Conservation (phyloP, 2,797 vertebrate species). For the Alca torda region DNA sequence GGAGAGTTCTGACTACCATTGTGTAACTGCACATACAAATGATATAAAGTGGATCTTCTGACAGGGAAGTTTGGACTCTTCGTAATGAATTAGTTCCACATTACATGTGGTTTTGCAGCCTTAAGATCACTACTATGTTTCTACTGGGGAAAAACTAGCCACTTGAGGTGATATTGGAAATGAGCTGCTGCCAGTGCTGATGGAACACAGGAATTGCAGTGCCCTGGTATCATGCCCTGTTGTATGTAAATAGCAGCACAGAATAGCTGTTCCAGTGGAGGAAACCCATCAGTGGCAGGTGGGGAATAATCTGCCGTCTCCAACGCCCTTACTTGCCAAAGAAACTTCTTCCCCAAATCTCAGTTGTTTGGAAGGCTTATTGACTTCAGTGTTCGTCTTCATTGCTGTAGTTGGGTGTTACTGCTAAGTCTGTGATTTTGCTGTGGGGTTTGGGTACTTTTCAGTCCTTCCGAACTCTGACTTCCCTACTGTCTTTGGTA, state of each 20-base stretch:
- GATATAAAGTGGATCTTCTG: not conserved
- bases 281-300: not conserved
- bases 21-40: not conserved
- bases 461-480: not conserved
- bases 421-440: not conserved
- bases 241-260: not conserved
- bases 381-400: not conserved
- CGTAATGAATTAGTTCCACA: not conserved
- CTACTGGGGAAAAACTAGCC: not conserved
- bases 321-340: not conserved
- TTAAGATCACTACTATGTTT: not conserved
- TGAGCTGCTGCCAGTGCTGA: not conserved
- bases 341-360: not conserved
- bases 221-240: not conserved
- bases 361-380: not conserved
- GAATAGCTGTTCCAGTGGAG: not conserved
- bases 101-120: not conserved
- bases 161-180: not conserved
- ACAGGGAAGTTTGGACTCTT: not conserved
- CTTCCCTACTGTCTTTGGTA: not conserved
- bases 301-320: not conserved
- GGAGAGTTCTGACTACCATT: not conserved
- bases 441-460: not conserved
- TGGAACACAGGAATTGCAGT: not conserved
- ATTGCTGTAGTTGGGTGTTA: not conserved